A percentile compares a stretch with the other conserved stretches of the same genome.
Conservation (phyloP, 2,797 vertebrate species). For the Enteromius radiatus region DNA sequence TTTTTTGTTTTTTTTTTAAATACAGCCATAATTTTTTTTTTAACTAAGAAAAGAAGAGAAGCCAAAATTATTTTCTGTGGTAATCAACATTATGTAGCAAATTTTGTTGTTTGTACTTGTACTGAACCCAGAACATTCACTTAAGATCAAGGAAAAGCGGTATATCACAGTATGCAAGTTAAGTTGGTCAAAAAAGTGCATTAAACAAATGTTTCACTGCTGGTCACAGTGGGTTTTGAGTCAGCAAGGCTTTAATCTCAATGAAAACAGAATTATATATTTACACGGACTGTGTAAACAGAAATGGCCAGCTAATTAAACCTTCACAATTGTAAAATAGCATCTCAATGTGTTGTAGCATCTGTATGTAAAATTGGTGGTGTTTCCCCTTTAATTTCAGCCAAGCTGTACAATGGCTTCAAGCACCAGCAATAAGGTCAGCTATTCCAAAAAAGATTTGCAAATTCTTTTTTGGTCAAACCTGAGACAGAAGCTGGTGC, state of each 20-base stretch:
- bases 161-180: conserved; percentile 10
- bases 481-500: conserved; percentile 41
- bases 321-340: neutral
- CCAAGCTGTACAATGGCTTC: conserved; percentile 27
- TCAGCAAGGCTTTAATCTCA: conserved; percentile 23
- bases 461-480: conserved; percentile 27
- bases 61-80: neutral
- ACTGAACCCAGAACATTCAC: neutral
- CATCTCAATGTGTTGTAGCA: neutral
- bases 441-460: conserved; percentile 21
- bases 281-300: neutral
- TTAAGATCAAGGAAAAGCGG: neutral
- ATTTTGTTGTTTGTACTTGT: neutral
- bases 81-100: conserved; percentile 17
- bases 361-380: conserved; percentile 7
- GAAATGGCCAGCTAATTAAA: neutral
- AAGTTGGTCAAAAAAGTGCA: conserved; percentile 47
- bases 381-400: neutral
- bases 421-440: conserved; percentile 37
- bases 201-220: conserved; percentile 10
- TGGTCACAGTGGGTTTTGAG: conserved; percentile 20
- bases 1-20: neutral
- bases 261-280: conserved; percentile 1
- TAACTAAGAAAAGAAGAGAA: neutral
- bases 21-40: neutral